Evolutionary conservation across 2,888 invertebrate species (phyloP).

Genomic region (Orthonevra nobilis): DNA sequence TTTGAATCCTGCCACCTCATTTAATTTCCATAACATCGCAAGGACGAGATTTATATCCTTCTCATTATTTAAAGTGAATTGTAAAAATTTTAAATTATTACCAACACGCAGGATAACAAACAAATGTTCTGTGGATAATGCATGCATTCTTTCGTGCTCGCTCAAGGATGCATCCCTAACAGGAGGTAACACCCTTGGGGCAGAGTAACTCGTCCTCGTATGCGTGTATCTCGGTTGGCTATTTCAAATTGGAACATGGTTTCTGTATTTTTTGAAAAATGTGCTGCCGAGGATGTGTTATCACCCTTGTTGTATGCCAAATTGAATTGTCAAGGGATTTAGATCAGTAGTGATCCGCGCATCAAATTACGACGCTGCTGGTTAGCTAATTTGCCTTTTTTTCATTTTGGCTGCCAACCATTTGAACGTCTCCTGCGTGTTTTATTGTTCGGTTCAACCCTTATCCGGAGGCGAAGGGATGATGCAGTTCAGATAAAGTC

Average conservation of each 20-base stretch:
- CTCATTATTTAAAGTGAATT: constrained; percentile 28
- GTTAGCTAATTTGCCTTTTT: constrained; percentile 71
- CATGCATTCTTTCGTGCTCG: constrained; percentile 17
- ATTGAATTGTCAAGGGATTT: constrained; percentile 65
- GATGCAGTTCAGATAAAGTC: background rate
- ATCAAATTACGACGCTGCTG: constrained; percentile 67
- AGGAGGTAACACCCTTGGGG: constrained; percentile 40
- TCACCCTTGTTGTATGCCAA: constrained; percentile 57
- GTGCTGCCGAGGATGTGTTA: constrained; percentile 53
- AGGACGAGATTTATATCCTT: background rate
- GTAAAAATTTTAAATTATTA: constrained; percentile 52
- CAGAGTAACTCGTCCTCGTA: background rate
- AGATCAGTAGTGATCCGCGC: constrained; percentile 27
- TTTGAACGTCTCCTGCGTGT: constrained; percentile 1
- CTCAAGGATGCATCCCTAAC: constrained; percentile 9
- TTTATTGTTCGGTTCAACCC: constrained; percentile 43
- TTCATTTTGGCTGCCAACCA: constrained; percentile 42
- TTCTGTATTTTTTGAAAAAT: too few relatives aligned
- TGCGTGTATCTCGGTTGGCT: constrained; percentile 7
- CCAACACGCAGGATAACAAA: constrained; percentile 37
- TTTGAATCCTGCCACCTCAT: constrained; percentile 73
- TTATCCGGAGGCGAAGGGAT: constrained; percentile 18
- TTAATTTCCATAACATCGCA: constrained; percentile 70
- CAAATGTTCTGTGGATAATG: constrained; percentile 50
- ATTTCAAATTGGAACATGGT: constrained; percentile 25